phyloP scores from a whole-genome alignment of 2,113 vertebrate genomes.

The Pelmatolapia mariae region DNA sequence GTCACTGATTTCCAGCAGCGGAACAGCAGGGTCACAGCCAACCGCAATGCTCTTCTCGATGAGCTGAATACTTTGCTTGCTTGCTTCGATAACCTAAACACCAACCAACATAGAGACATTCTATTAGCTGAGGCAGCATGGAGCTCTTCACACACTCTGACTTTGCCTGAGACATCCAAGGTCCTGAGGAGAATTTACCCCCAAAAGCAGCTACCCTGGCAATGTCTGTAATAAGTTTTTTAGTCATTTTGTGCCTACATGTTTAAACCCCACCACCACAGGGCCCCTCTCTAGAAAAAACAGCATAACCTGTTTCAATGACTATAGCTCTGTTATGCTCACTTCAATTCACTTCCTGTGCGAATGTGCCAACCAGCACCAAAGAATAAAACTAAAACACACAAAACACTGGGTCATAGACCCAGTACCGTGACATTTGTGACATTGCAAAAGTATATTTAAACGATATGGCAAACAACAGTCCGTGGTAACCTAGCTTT shows the following conservation, averaged over 20 bases:
- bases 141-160: neutral
- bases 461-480: fast-evolving
- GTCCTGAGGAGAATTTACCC: neutral
- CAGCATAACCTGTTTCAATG: neutral
- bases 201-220: neutral
- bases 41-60: neutral
- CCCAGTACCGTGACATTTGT: neutral
- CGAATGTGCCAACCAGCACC: fast-evolving
- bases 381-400: neutral
- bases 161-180: neutral
- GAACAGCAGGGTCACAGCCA: neutral
- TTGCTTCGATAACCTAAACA: neutral
- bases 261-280: neutral
- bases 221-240: neutral
- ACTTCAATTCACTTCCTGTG: neutral
- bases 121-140: neutral
- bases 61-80: neutral
- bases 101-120: fast-evolving
- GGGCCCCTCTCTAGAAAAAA: fast-evolving
- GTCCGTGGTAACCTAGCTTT: fast-evolving
- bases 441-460: fast-evolving
- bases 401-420: neutral
- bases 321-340: neutral
- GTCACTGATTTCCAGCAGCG: neutral
- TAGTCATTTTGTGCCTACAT: neutral